Conservation (phyloP, 2,113 vertebrate genomes). For the Notothenia coriiceps region DNA sequence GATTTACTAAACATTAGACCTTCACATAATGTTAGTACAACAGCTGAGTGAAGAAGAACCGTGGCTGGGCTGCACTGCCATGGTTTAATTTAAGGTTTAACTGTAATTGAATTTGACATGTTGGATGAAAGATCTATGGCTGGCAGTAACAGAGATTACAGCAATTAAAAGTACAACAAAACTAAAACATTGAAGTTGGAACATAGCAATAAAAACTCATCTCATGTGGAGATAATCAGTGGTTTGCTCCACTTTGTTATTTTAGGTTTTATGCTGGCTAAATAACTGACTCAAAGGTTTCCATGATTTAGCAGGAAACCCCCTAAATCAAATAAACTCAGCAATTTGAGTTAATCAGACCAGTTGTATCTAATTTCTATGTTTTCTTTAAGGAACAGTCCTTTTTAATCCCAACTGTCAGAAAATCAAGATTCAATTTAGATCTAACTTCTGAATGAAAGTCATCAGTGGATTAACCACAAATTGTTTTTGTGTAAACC, state of each 20-base stretch:
- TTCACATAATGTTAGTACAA: slow-evolving; percentile 14
- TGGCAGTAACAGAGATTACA: not conserved
- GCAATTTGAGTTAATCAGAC: not conserved
- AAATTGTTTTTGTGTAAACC: slow-evolving; percentile 6
- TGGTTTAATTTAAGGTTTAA: not conserved
- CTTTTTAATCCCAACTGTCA: not conserved
- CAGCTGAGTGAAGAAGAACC: not conserved
- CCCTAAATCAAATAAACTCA: not conserved
- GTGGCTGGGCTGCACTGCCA: slow-evolving; percentile 53
- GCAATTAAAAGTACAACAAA: not conserved
- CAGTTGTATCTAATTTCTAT: not conserved
- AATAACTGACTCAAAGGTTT: not conserved
- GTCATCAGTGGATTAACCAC: not conserved
- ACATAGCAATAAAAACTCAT: not conserved
- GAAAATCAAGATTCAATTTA: too few relatives aligned
- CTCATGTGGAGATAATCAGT: not conserved
- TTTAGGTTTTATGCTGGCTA: too few relatives aligned
- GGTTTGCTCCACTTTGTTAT: not conserved
- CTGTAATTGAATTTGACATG: not conserved
- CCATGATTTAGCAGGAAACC: not conserved
- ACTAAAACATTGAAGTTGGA: not conserved
- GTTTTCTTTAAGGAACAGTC: not conserved
- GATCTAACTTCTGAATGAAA: not conserved
- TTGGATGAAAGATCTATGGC: not conserved
- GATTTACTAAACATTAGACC: slow-evolving; percentile 9